Evolutionary conservation across 2,113 vertebrate genomes (phyloP), one percentile per base, ranked within the genome.

Genomic region (Ivindomyrus marchei): DNA sequence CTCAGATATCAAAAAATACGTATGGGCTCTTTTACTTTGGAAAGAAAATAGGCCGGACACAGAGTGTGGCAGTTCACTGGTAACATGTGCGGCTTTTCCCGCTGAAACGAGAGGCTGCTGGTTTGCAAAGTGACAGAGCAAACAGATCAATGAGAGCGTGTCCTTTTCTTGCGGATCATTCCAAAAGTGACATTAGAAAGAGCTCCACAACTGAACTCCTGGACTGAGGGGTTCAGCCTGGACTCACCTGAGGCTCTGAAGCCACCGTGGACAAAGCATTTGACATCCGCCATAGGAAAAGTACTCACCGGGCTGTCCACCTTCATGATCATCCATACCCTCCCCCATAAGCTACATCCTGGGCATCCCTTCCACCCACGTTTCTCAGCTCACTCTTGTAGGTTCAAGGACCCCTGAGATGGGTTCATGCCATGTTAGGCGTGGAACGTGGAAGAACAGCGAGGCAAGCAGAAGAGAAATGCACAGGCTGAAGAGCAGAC

Each of bases 1-100:
- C 91, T 85, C 53, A 27, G n/a, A 89, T 92, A 88, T 91, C 83
- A 88, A 90, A 89, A 90, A 92, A 94, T 91, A 92, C 80, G 85
- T 87, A 52, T 27, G 62, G 19, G 21, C 36, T 84, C 90, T 31
- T 88, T 90, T 91, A 77, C 88, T 66, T 52, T 89, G 39, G 53
- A 91, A 91, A 88, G 49, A 56, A 89, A 85, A 77, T n/a, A 88
- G 66, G 88, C 39, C 70, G 56, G 31, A 77, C 58, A 42, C 8
- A 39, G 7, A 84, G 19, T 56, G 50, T 45, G 5, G 42, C 8
- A 31, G 88, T 87, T 50, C 56, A 24, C 80, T 88, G 89, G 89
- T 91, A 89, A 87, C 56, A 90, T 53, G 50, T 46, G 56, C 21
- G 56, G 83, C 6, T 46, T 17, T 91, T 89, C 90, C 90, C 86